Percentiles rank a stretch among this genome's conserved stretches.
Conservation (phyloP, 2,113 vertebrate genomes). For the Gadus macrocephalus region DNA sequence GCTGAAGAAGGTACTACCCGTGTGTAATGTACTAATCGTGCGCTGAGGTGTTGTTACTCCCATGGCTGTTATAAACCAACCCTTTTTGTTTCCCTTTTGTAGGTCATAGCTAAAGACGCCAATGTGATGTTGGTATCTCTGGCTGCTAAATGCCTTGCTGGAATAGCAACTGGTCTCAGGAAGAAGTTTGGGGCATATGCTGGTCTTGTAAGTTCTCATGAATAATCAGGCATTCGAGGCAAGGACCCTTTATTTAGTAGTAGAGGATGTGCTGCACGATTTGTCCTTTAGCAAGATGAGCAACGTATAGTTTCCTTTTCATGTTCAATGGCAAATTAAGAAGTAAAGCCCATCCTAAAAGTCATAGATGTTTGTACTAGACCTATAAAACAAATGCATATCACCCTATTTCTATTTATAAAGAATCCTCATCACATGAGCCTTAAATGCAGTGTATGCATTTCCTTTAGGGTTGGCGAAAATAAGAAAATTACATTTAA, state of each 20-base stretch:
- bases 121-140: slow-evolving; percentile 89
- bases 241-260: no score
- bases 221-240: background rate
- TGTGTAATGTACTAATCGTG: background rate
- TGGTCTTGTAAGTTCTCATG: slow-evolving; percentile 74
- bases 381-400: no score
- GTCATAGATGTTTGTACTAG: slow-evolving; percentile 23
- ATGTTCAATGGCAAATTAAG: no score
- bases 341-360: no score
- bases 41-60: background rate
- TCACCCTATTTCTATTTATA: no score
- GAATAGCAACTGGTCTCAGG: slow-evolving; percentile 81
- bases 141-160: slow-evolving; percentile 86
- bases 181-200: slow-evolving; percentile 91
- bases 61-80: background rate
- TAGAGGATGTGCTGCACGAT: background rate
- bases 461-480: no score
- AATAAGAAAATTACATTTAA: no score
- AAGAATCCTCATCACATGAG: no score
- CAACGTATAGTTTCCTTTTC: no score
- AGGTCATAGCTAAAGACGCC: slow-evolving; percentile 89
- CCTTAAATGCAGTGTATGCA: no score
- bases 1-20: slow-evolving; percentile 80
- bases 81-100: background rate
- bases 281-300: no score